These are phyloP conservation scores for Sciurus niger DNA, from an alignment of 2,113 vertebrate genomes.

Conservation along the genomic window DNA sequence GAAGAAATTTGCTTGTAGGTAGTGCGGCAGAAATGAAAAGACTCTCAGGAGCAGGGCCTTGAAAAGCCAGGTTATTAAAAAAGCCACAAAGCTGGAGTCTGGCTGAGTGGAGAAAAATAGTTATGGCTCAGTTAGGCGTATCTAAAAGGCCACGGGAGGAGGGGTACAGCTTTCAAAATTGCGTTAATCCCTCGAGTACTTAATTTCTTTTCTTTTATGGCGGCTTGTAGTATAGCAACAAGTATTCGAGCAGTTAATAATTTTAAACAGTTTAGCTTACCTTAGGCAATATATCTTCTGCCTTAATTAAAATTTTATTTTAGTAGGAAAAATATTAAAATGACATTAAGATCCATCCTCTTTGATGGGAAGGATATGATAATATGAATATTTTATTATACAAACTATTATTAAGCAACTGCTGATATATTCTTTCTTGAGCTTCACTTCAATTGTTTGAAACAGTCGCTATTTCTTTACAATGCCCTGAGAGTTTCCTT, in stretches of 20 bases:
- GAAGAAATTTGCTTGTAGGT: slow-evolving; percentile 96
- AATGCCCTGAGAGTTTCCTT: slow-evolving; percentile 54
- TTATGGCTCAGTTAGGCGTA: slow-evolving; percentile 93
- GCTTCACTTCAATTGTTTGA: slow-evolving; percentile 65
- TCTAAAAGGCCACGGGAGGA: slow-evolving; percentile 92
- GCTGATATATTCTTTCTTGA: slow-evolving; percentile 71
- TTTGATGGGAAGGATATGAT: slow-evolving; percentile 87
- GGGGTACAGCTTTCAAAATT: slow-evolving; percentile 93
- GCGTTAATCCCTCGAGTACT: slow-evolving; percentile 95
- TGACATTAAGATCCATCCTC: slow-evolving; percentile 86
- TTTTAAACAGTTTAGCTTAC: slow-evolving; percentile 91
- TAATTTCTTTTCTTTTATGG: slow-evolving; percentile 94
- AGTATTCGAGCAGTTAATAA: slow-evolving; percentile 92
- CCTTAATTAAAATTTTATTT: slow-evolving; percentile 92
- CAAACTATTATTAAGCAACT: slow-evolving; percentile 87
- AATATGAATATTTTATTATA: slow-evolving; percentile 90
- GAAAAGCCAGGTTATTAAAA: slow-evolving; percentile 97
- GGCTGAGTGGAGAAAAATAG: slow-evolving; percentile 96
- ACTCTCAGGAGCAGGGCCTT: slow-evolving; percentile 94
- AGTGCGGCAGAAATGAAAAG: slow-evolving; percentile 92
- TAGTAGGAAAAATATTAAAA: slow-evolving; percentile 88
- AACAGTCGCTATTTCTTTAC: slow-evolving; percentile 82
- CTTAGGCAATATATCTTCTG: slow-evolving; percentile 88
- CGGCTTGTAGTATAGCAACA: slow-evolving; percentile 93
- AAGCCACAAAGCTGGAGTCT: slow-evolving; percentile 96